Base-by-base conservation (phyloP, 2,113 vertebrate species). In the Catagonus wagneri region DNA sequence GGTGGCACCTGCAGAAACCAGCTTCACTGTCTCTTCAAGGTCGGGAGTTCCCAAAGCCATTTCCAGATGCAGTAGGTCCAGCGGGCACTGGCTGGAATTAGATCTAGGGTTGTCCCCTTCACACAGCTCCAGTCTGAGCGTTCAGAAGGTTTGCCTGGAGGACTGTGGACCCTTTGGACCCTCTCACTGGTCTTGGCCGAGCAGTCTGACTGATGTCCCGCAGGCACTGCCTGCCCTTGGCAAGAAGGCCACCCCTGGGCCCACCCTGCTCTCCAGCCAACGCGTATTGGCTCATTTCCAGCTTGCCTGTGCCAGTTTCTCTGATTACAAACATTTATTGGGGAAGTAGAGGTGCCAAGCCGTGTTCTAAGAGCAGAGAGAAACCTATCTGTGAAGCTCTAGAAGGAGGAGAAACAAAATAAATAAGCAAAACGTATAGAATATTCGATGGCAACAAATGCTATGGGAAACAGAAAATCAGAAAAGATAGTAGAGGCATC, bases 211-310 rank as follows among this genome's bases (percentile, higher is more conserved):
- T 56, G n/a, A 3, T 69, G 34, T 9, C 76, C 63, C 14, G 27
- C 19, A 12, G 1, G 0, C 61, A 17, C 20, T 1, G 7, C 69
- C 44, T 5, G 3, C 79, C 34, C 90, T 80, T 39, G 85, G 66
- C 63, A 80, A 27, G 56, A 54, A 36, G 75, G 32, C 50, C 19
- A 0, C 54, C 17, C 0, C 0, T 2, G 81, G 76, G 36, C 54
- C 87, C 7, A 2, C 14, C 34, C 39, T 63, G 34, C 34, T 17
- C 10, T 14, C 66, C 12, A 12, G 44, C 61, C 25, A 5, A n/a
- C 9, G 0, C 4, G 3, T 12, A 0, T 6, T 32, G 61, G 32
- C 23, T 11, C 3, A 2, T 52, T 56, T 32, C 25, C 39, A 20
- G 61, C 32, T 78, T 68, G 19, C 69, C 39, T 7, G 5, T 56